Evolutionary conservation across 1,140 invertebrate genomes (phyloP).

Genomic region (Drosophila sulfurigaster): DNA sequence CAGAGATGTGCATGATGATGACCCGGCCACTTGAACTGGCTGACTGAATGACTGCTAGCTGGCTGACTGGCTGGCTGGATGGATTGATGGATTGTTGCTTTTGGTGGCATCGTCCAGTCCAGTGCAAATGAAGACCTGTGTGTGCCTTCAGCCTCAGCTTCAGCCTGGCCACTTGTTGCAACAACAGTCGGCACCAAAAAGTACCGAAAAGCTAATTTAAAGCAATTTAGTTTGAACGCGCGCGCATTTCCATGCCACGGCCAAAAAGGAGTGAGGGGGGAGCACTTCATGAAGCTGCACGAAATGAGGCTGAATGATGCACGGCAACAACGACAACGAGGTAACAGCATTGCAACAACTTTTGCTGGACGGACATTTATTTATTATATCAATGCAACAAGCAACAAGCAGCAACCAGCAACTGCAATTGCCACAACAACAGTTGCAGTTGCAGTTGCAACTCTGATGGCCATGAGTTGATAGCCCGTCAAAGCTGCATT

Average conservation of each 20-base stretch:
- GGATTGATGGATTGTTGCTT: slow-evolving; percentile 78
- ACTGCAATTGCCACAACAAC: slow-evolving; percentile 17
- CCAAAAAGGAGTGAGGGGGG: slow-evolving; percentile 10
- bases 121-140: slow-evolving; percentile 78
- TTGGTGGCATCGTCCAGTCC: slow-evolving; percentile 51
- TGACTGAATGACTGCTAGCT: slow-evolving; percentile 11
- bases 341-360: slow-evolving; percentile 46
- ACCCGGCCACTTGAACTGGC: slow-evolving; percentile 78
- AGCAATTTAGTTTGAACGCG: slow-evolving; percentile 83
- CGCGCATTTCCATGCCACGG: slow-evolving; percentile 76
- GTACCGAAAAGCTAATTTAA: slow-evolving; percentile 82
- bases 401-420: slow-evolving; percentile 7
- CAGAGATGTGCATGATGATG: slow-evolving; percentile 58
- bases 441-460: not conserved
- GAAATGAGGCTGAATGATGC: slow-evolving; percentile 74
- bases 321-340: slow-evolving; percentile 36
- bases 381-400: slow-evolving; percentile 73
- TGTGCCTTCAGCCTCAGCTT: slow-evolving; percentile 19
- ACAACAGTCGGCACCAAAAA: slow-evolving; percentile 50
- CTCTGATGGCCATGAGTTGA: slow-evolving; percentile 74
- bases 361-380: slow-evolving; percentile 66
- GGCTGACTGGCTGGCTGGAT: slow-evolving; percentile 40
- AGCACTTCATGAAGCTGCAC: slow-evolving; percentile 50
- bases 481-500: slow-evolving; percentile 63
- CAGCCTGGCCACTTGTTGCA: slow-evolving; percentile 56